Percentiles rank a stretch among this genome's conserved stretches.
Evolutionary conservation across 2,888 invertebrate genomes (phyloP).

Genomic region (Rhimphoctona megacephalus): DNA sequence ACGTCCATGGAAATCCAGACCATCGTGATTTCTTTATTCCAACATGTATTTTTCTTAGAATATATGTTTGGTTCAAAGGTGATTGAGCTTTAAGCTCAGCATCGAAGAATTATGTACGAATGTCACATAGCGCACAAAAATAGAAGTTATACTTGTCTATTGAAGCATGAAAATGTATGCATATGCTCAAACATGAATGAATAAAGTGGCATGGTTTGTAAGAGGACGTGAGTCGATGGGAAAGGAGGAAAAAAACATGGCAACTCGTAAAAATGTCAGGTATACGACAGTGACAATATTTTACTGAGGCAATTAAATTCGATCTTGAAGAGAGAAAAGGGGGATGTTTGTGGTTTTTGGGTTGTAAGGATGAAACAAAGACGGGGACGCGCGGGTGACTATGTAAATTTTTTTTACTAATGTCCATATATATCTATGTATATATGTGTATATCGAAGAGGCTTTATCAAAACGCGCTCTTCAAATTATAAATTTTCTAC

Average conservation of each 20-base stretch:
- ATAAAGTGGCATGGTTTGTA: conserved; percentile 32
- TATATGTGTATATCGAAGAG: conserved; percentile 37
- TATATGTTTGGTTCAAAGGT: not conserved
- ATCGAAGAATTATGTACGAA: conserved; percentile 11
- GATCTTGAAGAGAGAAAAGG: conserved; percentile 72
- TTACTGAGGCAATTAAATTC: conserved; percentile 78
- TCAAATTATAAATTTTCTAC: conserved; percentile 69
- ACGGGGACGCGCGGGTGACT: conserved; percentile 58
- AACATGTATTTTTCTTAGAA: not conserved
- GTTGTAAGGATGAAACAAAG: conserved; percentile 58
- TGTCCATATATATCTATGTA: conserved; percentile 42
- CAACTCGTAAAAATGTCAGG: conserved; percentile 74
- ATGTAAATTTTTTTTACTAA: conserved; percentile 67
- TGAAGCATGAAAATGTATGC: conserved; percentile 30
- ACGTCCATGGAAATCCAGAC: not conserved
- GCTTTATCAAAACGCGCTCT: conserved; percentile 61
- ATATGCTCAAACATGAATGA: conserved; percentile 55
- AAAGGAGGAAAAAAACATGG: conserved; percentile 64
- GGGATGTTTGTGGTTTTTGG: conserved; percentile 60
- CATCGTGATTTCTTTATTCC: not conserved
- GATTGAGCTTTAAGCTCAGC: not conserved
- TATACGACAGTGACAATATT: conserved; percentile 76
- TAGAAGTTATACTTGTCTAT: conserved; percentile 37
- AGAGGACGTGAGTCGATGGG: conserved; percentile 19
- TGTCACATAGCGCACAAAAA: conserved; percentile 49